A percentile compares a stretch with the other conserved stretches of the same genome.
phyloP scores from a whole-genome alignment of 2,113 vertebrate genomes.

The Pelecanus crispus region DNA sequence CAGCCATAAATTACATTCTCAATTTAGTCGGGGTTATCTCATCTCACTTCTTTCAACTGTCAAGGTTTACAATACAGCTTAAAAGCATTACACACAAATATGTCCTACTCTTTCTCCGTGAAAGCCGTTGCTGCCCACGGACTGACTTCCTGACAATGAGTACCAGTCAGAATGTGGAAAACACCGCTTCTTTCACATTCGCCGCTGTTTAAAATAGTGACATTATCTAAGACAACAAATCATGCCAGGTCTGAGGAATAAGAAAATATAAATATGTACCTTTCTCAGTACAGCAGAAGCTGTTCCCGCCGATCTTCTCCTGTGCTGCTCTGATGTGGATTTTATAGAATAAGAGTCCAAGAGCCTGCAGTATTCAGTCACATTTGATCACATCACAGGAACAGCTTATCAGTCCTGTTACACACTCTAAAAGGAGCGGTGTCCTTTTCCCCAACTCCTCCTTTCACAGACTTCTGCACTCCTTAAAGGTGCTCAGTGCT shows the following conservation, averaged over 20 bases:
- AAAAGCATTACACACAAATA: constrained; percentile 30
- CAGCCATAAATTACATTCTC: background rate
- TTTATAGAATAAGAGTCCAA: constrained; percentile 48
- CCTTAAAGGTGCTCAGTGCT: constrained; percentile 52
- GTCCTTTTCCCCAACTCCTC: constrained; percentile 34
- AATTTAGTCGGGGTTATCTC: background rate
- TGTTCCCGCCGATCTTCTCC: constrained; percentile 13
- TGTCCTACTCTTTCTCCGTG: background rate
- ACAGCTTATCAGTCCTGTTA: constrained; percentile 35
- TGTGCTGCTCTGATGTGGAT: constrained; percentile 26
- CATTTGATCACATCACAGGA: constrained; percentile 58
- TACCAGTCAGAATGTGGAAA: constrained; percentile 5
- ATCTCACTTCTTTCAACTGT: background rate
- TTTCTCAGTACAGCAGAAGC: constrained; percentile 28
- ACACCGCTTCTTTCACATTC: background rate
- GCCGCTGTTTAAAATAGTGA: background rate
- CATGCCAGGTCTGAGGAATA: background rate
- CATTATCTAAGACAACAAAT: background rate
- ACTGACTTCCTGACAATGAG: background rate
- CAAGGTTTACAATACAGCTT: background rate
- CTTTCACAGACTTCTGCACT: constrained; percentile 12
- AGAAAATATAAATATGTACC: constrained; percentile 53
- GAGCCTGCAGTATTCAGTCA: constrained; percentile 45
- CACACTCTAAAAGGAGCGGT: constrained; percentile 43
- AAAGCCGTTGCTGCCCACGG: constrained; percentile 39